Conservation (phyloP, 2,888 invertebrate genomes). For the Bimastos eiseni region DNA sequence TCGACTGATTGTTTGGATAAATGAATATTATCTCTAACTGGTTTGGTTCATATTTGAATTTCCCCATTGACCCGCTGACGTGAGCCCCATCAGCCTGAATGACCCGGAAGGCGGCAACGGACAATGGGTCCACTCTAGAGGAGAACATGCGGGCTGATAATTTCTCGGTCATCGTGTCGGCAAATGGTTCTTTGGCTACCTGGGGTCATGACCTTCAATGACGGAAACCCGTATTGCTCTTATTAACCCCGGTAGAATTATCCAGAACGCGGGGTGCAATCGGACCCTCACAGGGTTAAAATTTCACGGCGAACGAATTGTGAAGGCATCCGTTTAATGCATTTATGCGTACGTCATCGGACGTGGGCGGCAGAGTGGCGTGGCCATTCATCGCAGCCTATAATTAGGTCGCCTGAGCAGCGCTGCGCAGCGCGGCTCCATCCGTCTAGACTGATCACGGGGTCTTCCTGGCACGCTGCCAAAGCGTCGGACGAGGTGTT, state of each 20-base stretch:
- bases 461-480: not conserved
- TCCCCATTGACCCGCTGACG: too few relatives aligned
- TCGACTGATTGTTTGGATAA: too few relatives aligned
- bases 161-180: not conserved
- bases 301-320: not conserved
- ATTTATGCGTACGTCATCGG: not conserved
- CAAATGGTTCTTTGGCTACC: not conserved
- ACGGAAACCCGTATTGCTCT: not conserved
- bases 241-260: not conserved
- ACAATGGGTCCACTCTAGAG: not conserved
- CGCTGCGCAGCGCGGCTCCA: not conserved
- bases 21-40: not conserved
- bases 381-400: conserved; percentile 13
- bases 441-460: not conserved
- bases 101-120: not conserved
- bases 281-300: not conserved
- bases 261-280: not conserved
- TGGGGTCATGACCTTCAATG: not conserved
- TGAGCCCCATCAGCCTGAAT: not conserved
- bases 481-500: not conserved
- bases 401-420: not conserved
- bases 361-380: not conserved
- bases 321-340: not conserved
- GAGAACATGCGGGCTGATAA: not conserved
- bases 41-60: not conserved